These are phyloP conservation scores for Microcebus jonahi DNA, from an alignment of 2,113 vertebrate genomes.

Conservation along the genomic window DNA sequence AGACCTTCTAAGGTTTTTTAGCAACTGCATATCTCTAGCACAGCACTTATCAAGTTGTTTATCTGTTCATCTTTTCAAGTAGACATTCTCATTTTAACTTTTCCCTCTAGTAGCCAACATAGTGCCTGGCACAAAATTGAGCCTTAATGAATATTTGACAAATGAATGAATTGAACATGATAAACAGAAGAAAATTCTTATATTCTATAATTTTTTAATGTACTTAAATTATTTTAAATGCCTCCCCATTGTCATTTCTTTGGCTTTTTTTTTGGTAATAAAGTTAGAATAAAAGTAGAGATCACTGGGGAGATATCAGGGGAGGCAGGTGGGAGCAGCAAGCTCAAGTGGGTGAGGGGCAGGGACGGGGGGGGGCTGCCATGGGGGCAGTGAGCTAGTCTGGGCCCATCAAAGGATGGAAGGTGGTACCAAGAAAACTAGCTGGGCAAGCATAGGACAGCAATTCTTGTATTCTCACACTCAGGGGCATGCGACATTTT, in stretches of 20 bases:
- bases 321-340: neutral
- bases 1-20: neutral
- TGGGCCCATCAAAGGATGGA: neutral
- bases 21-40: neutral
- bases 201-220: neutral
- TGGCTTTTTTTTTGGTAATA: neutral
- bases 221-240: neutral
- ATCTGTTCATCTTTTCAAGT: neutral
- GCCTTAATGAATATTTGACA: neutral
- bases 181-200: neutral
- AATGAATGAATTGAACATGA: neutral
- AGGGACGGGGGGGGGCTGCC: neutral
- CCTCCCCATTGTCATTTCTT: neutral
- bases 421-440: neutral
- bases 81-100: neutral
- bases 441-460: neutral
- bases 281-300: neutral
- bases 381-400: neutral
- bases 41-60: neutral
- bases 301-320: neutral
- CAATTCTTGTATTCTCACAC: neutral
- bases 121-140: neutral
- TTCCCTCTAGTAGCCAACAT: neutral
- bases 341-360: neutral
- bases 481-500: neutral